phyloP scores from a whole-genome alignment of 1,140 invertebrate species.

The Apolygus lucorum region DNA sequence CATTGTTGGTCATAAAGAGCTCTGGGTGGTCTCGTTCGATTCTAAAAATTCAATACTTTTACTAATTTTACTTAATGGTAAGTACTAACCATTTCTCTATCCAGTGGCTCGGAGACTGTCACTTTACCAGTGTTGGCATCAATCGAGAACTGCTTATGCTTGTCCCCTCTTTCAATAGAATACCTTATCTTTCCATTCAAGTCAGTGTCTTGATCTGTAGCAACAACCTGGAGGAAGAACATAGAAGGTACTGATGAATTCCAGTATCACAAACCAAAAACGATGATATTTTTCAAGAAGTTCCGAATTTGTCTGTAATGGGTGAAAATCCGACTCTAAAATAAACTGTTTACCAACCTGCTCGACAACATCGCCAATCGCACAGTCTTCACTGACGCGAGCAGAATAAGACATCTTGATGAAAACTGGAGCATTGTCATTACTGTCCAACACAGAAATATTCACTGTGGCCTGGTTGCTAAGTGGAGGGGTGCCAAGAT shows the following conservation, averaged over 20 bases:
- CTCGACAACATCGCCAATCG: not conserved
- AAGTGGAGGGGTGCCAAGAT: slow-evolving; percentile 74
- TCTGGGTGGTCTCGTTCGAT: no score
- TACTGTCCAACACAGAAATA: slow-evolving; percentile 76
- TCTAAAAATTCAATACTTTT: no score
- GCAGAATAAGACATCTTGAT: slow-evolving; percentile 68
- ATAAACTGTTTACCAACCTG: not conserved
- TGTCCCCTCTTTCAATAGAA: slow-evolving; percentile 68
- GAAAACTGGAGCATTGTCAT: slow-evolving; percentile 83
- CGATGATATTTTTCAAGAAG: no score
- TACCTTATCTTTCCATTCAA: slow-evolving; percentile 69
- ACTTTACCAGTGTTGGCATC: slow-evolving; percentile 71
- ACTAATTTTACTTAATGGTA: no score
- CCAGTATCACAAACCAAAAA: no score
- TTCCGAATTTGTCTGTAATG: no score
- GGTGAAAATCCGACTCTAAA: no score
- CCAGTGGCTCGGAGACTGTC: slow-evolving; percentile 60
- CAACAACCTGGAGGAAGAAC: slow-evolving; percentile 46
- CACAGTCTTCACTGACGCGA: slow-evolving; percentile 62
- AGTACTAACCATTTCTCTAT: slow-evolving; percentile 70
- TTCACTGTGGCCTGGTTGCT: slow-evolving; percentile 80
- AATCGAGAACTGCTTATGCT: slow-evolving; percentile 65
- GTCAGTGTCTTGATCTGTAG: slow-evolving; percentile 73
- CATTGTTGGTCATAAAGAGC: no score
- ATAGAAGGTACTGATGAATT: no score